Base-by-base conservation (phyloP, 2,797 vertebrate genomes). In the Chelmon rostratus region DNA sequence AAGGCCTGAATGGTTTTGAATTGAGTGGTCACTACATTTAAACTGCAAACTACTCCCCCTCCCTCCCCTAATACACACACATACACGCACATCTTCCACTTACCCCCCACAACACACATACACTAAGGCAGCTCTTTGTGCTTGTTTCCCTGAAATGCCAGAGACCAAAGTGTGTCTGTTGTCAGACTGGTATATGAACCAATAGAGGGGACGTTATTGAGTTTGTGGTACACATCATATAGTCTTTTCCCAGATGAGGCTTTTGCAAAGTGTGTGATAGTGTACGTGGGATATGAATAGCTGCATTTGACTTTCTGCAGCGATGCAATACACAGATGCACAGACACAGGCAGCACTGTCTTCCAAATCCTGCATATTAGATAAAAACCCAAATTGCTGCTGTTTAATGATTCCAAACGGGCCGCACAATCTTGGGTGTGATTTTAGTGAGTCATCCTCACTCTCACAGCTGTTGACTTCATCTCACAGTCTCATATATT, bases 1-100 rank as follows among this genome's bases (percentile, higher is more conserved):
- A 94, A 92, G 89, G 86, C 86, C 82, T 79, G 88, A 88, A 91
- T 86, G 86, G 76, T 90, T 91, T 87, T 65, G 84, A 84, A 89
- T 87, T 83, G 86, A 91, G 87, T 91, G 88, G 87, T 89, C 83
- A 77, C 85, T 89, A 84, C 87, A 86, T 88, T 86, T 88, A 87
- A 90, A 76, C 82, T 80, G 73, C 87, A 84, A 44, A 78, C 78
- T 72, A 78, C 72, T 49, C 16, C 2, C 50, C 16, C 42, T 37
- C 10, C 42, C 37, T 10, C 18, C 50, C 16, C 1, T 47, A n/a
- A 58, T 44, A 67, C 40, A 42, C 19, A 65, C 58, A 78, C 49
- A 21, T 19, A 53, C 15, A 31, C 53, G 53, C 72, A 58, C 6
- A n/a, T 49, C 8, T n/a, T 44, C 71, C 11, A n/a, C 40, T 28